Base-by-base conservation (phyloP, 1,140 invertebrate genomes). In the silkworm (Bombyx mori) region DNA sequence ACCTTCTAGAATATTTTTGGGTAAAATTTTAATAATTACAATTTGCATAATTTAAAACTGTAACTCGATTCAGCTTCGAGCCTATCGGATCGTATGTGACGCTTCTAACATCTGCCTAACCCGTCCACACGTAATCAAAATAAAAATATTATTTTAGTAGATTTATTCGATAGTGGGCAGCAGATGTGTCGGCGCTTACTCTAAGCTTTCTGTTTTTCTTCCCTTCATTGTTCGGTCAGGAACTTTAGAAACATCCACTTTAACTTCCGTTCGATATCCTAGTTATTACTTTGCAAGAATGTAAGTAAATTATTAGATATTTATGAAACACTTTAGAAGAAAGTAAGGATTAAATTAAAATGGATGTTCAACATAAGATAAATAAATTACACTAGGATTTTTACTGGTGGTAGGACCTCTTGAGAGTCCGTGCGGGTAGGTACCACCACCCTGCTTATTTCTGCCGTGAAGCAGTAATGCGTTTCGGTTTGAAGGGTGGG, bases 81-180 rank as follows among this genome's bases (percentile, higher is more conserved):
- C 57, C 69, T 42, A 62, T 50, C 42, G 52, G 63, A 61, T 65
- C 35, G 68, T 75, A 57, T 65, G 68, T 75, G 65, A 60, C 45
- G 18, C 56, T 60, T 74, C 71, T 72, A 82, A 79, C 82, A 86
- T 82, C 82, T 84, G 82, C 77, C 78, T 74, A 82, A 81, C 75
- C 79, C 80, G 76, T 77, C 77, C 77, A 75, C 62, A 68, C 79
- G 78, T 86, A 86, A 86, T 86, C 81, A 86, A 84, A 84, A 86
- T 86, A 82, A 86, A 86, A 86, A 86, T 86, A 86, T 84, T 84
- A 86, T 84, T 84, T 82, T 84, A 82, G 78, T 82, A 86, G 81
- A 86, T 86, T 86, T 86, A 84, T 84, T 79, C 69, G 82, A 86
- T 86, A 84, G 80, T 81, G 79, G 66, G 70, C 79, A 78, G 79